phyloP scores from a whole-genome alignment of 2,113 vertebrate species.

The Psilopsiagon aurifrons region DNA sequence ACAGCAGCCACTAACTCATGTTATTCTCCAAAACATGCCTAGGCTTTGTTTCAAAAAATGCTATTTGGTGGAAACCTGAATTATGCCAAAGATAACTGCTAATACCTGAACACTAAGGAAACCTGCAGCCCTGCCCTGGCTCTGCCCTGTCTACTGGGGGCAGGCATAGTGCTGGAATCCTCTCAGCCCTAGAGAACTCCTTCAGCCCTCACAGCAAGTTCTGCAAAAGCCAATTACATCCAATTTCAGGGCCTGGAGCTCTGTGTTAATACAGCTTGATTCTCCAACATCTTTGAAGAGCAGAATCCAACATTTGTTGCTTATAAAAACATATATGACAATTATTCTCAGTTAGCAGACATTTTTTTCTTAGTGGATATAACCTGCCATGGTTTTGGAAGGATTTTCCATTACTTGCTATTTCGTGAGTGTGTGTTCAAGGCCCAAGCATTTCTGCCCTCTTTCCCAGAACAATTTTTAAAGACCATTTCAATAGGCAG shows the following conservation, averaged over 20 bases:
- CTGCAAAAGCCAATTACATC: not conserved
- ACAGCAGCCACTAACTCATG: not conserved
- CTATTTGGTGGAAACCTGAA: not conserved
- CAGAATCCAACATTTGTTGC: not conserved
- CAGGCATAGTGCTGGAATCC: not conserved
- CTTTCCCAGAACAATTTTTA: not conserved
- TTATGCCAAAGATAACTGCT: not conserved
- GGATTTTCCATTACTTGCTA: rapidly evolving
- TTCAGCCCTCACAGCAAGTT: not conserved
- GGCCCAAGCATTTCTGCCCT: not conserved
- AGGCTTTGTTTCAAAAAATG: not conserved
- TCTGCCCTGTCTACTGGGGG: not conserved
- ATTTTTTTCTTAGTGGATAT: not conserved
- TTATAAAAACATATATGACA: not conserved
- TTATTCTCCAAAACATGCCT: not conserved
- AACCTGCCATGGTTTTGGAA: not conserved
- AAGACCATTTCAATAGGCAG: not conserved
- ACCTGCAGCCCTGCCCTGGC: rapidly evolving
- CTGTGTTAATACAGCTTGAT: not conserved
- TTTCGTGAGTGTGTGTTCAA: not conserved
- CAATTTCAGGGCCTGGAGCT: not conserved
- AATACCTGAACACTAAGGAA: not conserved
- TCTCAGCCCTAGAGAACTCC: rapidly evolving
- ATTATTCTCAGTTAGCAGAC: not conserved
- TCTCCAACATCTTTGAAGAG: not conserved